A percentile compares a stretch with the other conserved stretches of the same genome.
Evolutionary conservation across 2,113 vertebrate species (phyloP).

Genomic region (Plotosus lineatus): DNA sequence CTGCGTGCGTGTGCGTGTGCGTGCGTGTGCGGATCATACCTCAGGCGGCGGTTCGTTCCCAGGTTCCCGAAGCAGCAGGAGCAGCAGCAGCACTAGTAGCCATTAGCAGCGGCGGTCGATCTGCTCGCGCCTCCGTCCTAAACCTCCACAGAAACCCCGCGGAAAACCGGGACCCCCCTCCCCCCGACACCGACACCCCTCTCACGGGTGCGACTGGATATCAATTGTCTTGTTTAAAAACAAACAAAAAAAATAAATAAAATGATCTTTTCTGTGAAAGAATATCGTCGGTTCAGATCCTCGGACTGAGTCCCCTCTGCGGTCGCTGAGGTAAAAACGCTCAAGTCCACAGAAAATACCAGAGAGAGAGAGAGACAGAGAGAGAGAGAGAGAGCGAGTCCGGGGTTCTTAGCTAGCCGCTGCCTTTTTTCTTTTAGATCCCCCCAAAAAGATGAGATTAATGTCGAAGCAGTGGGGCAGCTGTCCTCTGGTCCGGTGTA

Average conservation of each 20-base stretch:
- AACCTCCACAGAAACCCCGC: constrained; percentile 25
- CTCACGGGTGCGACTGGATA: constrained; percentile 1
- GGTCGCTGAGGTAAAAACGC: not conserved
- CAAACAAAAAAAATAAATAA: not conserved
- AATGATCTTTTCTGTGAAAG: not conserved
- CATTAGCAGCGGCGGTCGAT: constrained; percentile 18
- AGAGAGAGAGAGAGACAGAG: not conserved
- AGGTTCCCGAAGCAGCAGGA: constrained; percentile 24
- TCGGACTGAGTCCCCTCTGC: not conserved
- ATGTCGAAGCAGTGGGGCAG: not conserved
- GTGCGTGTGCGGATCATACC: constrained; percentile 1
- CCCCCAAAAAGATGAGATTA: not conserved
- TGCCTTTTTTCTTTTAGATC: not conserved
- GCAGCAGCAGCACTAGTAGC: constrained; percentile 19
- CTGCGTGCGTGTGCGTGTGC: not conserved
- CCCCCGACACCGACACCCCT: constrained; percentile 14
- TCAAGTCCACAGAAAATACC: not conserved
- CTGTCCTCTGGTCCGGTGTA: not conserved
- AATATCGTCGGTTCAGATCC: not conserved
- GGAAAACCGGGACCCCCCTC: constrained; percentile 21
- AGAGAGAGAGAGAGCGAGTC: not conserved
- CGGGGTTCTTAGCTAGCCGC: constrained; percentile 3
- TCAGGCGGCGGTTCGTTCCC: constrained; percentile 35
- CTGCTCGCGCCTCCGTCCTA: constrained; percentile 13
- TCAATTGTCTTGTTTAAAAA: not conserved